Conservation (phyloP, 2,888 invertebrate genomes). For the Alentia gelatinosa region DNA sequence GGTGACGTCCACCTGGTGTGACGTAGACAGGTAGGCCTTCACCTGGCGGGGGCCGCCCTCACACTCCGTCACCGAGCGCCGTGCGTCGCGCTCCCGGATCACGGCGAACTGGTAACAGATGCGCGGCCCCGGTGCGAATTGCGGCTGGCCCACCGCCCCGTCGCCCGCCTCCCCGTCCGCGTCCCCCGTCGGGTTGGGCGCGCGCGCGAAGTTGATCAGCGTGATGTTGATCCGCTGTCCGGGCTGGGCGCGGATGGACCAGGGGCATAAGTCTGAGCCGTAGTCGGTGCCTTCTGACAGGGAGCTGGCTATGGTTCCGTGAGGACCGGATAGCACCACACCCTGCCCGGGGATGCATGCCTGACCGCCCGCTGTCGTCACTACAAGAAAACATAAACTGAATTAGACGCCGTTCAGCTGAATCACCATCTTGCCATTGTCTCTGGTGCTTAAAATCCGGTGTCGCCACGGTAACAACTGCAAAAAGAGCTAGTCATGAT, state of each 20-base stretch:
- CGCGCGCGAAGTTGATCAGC: constrained; percentile 49
- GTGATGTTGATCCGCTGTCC: constrained; percentile 53
- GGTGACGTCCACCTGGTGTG: constrained; percentile 51
- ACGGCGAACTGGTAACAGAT: constrained; percentile 56
- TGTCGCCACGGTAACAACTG: too few species aligned
- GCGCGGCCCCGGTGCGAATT: neutral
- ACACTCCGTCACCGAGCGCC: constrained; percentile 60
- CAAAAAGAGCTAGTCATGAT: too few species aligned
- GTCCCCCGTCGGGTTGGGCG: constrained; percentile 25
- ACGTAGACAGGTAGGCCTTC: constrained; percentile 54
- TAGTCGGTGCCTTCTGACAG: constrained; percentile 33
- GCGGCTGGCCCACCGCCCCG: neutral
- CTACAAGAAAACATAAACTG: constrained; percentile 13
- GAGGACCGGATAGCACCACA: neutral
- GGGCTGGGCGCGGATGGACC: constrained; percentile 33
- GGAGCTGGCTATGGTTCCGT: constrained; percentile 36
- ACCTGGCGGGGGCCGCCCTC: constrained; percentile 56
- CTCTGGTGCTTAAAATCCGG: too few species aligned
- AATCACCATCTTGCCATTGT: too few species aligned
- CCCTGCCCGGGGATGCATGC: constrained; percentile 38
- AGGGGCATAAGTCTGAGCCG: constrained; percentile 52
- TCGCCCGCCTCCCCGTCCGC: neutral
- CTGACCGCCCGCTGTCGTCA: neutral
- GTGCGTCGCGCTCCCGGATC: constrained; percentile 35
- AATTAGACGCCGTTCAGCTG: too few species aligned